These are phyloP conservation scores for Odontothrips loti DNA, from an alignment of 2,888 invertebrate genomes.

Conservation along the genomic window DNA sequence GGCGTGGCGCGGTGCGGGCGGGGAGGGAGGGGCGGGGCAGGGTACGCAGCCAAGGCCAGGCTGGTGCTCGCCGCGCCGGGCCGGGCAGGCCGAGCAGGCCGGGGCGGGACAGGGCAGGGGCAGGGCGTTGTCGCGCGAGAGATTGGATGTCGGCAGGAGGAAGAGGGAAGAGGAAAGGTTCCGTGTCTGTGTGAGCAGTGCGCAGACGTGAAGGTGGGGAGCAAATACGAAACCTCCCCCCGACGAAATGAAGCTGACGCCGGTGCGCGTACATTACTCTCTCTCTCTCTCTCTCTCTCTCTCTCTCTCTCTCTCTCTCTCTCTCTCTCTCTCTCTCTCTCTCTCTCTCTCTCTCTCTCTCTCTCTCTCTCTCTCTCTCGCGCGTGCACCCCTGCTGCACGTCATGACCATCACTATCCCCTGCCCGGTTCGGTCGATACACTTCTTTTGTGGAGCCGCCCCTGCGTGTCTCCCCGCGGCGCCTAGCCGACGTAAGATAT, in stretches of 20 bases:
- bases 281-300: no score
- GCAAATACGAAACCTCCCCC: no score
- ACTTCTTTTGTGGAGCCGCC: neutral
- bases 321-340: no score
- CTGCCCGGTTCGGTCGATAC: neutral
- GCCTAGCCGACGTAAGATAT: slow-evolving; percentile 12
- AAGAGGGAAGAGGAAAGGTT: neutral
- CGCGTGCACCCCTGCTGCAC: neutral
- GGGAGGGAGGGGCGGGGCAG: neutral
- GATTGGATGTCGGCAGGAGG: slow-evolving; percentile 2
- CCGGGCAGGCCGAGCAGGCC: no score
- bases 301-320: no score
- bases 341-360: neutral
- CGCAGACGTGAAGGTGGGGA: neutral
- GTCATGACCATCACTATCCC: neutral
- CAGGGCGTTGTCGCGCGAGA: neutral
- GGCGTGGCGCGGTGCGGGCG: neutral
- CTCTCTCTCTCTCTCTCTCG: neutral
- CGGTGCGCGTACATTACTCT: no score
- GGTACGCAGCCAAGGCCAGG: slow-evolving; percentile 1
- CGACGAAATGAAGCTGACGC: no score
- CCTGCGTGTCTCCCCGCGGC: neutral
- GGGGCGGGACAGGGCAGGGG: neutral
- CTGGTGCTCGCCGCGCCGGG: neutral
- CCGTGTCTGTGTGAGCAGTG: neutral